Evolutionary conservation across 2,888 invertebrate genomes (phyloP).

Genomic region (Bhutanitis thaidina): DNA sequence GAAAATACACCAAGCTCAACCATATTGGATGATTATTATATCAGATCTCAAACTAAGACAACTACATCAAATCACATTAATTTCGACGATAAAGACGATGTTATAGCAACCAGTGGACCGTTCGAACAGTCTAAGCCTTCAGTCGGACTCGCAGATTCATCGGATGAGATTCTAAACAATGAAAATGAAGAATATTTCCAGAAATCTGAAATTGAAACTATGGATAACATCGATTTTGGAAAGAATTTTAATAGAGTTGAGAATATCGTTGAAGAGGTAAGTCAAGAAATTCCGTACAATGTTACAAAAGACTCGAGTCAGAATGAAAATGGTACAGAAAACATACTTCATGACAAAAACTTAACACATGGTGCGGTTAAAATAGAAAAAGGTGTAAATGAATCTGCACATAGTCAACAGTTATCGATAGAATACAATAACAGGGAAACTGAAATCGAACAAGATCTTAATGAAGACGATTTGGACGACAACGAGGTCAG

Average conservation of each 20-base stretch:
- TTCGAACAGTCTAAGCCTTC: conserved; percentile 23
- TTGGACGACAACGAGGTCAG: no score
- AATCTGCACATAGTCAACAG: no score
- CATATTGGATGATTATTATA: neutral
- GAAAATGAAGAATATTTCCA: neutral
- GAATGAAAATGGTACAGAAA: no score
- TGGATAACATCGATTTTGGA: neutral
- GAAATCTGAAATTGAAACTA: neutral
- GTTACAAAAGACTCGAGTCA: neutral
- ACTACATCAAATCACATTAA: conserved; percentile 28
- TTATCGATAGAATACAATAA: no score
- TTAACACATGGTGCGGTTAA: no score
- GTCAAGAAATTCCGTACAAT: neutral
- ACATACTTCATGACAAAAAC: no score
- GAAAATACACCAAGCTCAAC: neutral
- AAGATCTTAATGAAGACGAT: no score
- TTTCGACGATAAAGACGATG: conserved; percentile 33
- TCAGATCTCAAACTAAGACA: conserved; percentile 19
- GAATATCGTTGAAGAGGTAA: neutral
- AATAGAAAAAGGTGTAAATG: no score
- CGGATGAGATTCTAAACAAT: neutral
- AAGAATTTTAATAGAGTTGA: neutral
- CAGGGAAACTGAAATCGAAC: no score
- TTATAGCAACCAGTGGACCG: conserved; percentile 32
- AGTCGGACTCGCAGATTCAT: neutral